Percentiles rank a stretch among this genome's conserved stretches.
These are phyloP conservation scores for Pseudoatta argentina DNA, from an alignment of 1,140 invertebrate species.

Conservation along the genomic window DNA sequence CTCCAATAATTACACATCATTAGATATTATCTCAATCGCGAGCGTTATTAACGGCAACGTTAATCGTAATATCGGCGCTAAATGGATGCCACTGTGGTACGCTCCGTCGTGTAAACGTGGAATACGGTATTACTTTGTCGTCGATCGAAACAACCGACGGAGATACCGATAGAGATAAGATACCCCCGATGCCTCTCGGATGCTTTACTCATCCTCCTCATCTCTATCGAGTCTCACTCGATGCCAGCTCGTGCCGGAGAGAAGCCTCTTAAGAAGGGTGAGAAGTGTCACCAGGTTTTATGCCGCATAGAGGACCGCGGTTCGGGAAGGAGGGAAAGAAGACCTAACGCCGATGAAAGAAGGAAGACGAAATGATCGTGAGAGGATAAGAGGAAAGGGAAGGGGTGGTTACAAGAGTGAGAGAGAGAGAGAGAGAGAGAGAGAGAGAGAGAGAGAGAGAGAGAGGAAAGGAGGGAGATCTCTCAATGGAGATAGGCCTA, in stretches of 20 bases:
- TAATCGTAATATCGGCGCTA: not conserved
- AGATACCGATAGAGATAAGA: conserved; percentile 63
- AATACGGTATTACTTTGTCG: conserved; percentile 55
- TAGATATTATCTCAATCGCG: not conserved
- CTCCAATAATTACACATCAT: not conserved
- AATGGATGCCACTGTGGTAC: conserved; percentile 34
- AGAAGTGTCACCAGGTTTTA: conserved; percentile 81
- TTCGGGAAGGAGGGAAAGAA: not conserved
- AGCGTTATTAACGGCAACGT: not conserved
- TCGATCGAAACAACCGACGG: conserved; percentile 49
- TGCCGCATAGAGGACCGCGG: conserved; percentile 53
- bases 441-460: conserved; percentile 59
- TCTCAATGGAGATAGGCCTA: conserved; percentile 83
- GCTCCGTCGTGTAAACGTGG: conserved; percentile 29
- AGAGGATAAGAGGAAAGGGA: not conserved
- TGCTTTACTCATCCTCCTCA: conserved; percentile 42
- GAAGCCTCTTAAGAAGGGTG: conserved; percentile 80
- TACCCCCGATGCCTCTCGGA: conserved; percentile 46
- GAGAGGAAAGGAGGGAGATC: conserved; percentile 75
- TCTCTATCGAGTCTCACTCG: conserved; percentile 54
- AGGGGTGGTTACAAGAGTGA: not conserved
- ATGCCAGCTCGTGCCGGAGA: conserved; percentile 74
- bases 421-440: conserved; percentile 27
- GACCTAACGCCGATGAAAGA: conserved; percentile 47
- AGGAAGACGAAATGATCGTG: conserved; percentile 56